phyloP scores from a whole-genome alignment of 2,797 vertebrate species.

The Enteromius thamalakanensis region DNA sequence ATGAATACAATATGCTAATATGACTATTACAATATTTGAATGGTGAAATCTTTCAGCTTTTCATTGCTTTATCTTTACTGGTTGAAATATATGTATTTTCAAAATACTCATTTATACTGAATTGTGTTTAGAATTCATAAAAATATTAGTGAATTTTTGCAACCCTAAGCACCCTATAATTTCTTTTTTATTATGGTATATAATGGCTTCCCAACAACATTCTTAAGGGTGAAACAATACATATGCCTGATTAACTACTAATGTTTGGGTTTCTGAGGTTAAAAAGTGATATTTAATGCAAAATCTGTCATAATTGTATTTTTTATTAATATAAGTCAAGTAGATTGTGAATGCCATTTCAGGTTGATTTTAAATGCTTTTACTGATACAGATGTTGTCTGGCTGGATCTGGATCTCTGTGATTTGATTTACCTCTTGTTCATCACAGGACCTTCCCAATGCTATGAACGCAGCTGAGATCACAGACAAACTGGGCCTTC shows the following conservation, averaged over 20 bases:
- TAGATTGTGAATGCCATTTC: not conserved
- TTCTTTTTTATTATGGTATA: not conserved
- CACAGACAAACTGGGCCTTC: slow-evolving; percentile 85
- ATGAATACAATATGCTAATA: no score
- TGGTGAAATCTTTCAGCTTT: not conserved
- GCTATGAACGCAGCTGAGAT: slow-evolving; percentile 88
- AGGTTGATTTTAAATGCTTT: not conserved
- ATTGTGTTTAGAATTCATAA: not conserved
- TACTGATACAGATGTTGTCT: no score
- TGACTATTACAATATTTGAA: not conserved
- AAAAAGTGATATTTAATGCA: not conserved
- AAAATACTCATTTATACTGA: not conserved
- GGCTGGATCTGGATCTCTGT: not conserved
- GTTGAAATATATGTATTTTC: not conserved
- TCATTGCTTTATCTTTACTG: not conserved
- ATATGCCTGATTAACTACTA: not conserved
- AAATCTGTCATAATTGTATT: not conserved
- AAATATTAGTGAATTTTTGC: not conserved
- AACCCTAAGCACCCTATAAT: not conserved
- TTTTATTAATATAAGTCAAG: not conserved
- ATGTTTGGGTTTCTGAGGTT: not conserved
- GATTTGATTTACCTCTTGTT: not conserved
- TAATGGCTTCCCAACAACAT: not conserved
- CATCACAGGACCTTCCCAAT: slow-evolving; percentile 81
- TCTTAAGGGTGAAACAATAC: not conserved